A percentile compares a stretch with the other conserved stretches of the same genome.
Evolutionary conservation across 2,888 invertebrate species (phyloP).

Genomic region (Kuschelorhynchus macadamiae): DNA sequence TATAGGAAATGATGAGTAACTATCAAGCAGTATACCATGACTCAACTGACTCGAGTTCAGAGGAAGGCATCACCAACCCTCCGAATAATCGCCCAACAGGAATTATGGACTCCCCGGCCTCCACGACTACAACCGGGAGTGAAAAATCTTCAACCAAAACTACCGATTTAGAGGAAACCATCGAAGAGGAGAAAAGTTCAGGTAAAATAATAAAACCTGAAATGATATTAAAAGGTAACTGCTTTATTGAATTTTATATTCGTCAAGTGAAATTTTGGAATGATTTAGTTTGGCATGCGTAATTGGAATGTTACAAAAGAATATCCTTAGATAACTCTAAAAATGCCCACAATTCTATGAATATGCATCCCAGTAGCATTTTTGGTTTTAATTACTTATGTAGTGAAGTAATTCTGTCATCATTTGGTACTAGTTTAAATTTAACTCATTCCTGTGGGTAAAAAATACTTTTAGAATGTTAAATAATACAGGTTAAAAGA

Average conservation of each 20-base stretch:
- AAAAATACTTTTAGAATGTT: no score
- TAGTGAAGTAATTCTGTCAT: no score
- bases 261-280: not conserved
- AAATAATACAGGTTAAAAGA: no score
- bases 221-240: conserved; percentile 22
- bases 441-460: no score
- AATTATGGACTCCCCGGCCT: conserved; percentile 2
- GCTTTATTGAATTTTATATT: conserved; percentile 2
- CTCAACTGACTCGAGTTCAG: conserved; percentile 63
- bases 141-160: conserved; percentile 5
- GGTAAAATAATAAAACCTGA: conserved; percentile 24
- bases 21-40: conserved; percentile 63
- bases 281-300: not conserved
- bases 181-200: conserved; percentile 27
- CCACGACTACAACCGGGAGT: not conserved
- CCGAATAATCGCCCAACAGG: conserved; percentile 1
- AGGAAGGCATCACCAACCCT: conserved; percentile 52
- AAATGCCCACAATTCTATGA: no score
- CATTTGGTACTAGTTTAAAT: no score
- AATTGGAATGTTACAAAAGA: no score
- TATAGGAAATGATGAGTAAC: conserved; percentile 71
- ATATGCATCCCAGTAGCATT: no score
- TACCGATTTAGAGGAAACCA: conserved; percentile 11
- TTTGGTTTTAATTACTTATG: no score
- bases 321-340: no score